These are phyloP conservation scores for Liodrosophila aerea DNA, from an alignment of 2,888 invertebrate genomes.

Conservation along the genomic window DNA sequence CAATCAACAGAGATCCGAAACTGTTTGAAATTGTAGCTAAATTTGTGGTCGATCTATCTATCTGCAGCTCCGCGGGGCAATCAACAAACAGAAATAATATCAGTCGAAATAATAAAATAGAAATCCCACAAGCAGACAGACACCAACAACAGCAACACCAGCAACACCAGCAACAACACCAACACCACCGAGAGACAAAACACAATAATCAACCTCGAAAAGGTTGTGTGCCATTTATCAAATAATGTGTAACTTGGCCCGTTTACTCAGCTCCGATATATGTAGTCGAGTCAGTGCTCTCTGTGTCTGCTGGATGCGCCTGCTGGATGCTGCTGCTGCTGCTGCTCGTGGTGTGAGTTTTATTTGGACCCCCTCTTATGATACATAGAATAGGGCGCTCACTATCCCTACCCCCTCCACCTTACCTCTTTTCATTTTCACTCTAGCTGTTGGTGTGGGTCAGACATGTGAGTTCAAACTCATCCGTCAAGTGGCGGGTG, in stretches of 20 bases:
- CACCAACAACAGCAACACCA: too few species aligned
- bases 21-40: slow-evolving; percentile 72
- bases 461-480: slow-evolving; percentile 81
- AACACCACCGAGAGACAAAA: slow-evolving; percentile 73
- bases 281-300: neutral
- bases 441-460: slow-evolving; percentile 52
- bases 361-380: slow-evolving; percentile 54
- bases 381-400: slow-evolving; percentile 52
- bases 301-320: slow-evolving; percentile 36
- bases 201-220: slow-evolving; percentile 79
- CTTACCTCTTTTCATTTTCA: slow-evolving; percentile 1
- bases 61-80: slow-evolving; percentile 52
- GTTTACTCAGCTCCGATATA: neutral
- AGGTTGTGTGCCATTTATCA: slow-evolving; percentile 79
- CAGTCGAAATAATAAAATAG: slow-evolving; percentile 35
- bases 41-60: slow-evolving; percentile 64
- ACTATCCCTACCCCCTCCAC: slow-evolving; percentile 3
- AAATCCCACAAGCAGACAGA: slow-evolving; percentile 31
- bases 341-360: slow-evolving; percentile 65
- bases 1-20: slow-evolving; percentile 38
- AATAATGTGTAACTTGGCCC: slow-evolving; percentile 72
- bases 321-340: slow-evolving; percentile 2
- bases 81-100: slow-evolving; percentile 46
- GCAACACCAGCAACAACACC: too few species aligned
- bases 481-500: slow-evolving; percentile 80